Evolutionary conservation across 2,888 invertebrate species (phyloP).

Genomic region (Neuroscelio doddi): DNA sequence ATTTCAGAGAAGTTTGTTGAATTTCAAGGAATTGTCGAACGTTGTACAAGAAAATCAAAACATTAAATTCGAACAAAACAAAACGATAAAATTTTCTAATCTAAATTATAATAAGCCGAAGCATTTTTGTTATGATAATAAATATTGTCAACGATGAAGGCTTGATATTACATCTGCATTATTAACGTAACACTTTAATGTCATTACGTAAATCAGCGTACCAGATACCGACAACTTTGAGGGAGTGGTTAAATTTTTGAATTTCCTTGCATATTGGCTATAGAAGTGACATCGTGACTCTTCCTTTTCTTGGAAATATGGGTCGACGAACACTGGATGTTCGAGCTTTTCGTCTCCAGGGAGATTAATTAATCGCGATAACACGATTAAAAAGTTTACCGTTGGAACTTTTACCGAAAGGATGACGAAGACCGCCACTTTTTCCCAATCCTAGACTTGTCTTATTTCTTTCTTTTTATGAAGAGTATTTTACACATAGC

Average conservation of each 20-base stretch:
- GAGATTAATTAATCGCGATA: constrained; percentile 57
- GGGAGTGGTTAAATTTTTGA: background rate
- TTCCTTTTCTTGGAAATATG: constrained; percentile 26
- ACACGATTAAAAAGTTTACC: constrained; percentile 53
- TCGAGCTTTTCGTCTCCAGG: constrained; percentile 32
- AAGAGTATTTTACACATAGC: constrained; percentile 18
- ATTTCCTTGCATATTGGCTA: constrained; percentile 19
- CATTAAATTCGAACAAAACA: too few species aligned
- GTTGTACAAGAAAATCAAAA: too few species aligned
- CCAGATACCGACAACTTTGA: background rate
- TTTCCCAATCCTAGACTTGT: constrained; percentile 17
- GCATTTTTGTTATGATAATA: too few species aligned
- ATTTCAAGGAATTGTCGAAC: too few species aligned
- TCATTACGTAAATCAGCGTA: too few species aligned
- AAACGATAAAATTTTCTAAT: too few species aligned
- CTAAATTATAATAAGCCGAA: too few species aligned
- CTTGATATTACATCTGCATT: too few species aligned
- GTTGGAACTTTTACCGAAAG: constrained; percentile 33
- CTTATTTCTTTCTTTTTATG: constrained; percentile 11
- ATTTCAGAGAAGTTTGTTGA: constrained; percentile 10
- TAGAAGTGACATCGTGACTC: constrained; percentile 6
- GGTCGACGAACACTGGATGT: constrained; percentile 29
- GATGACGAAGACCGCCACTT: constrained; percentile 21
- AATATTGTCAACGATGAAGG: too few species aligned
- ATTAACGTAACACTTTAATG: too few species aligned